A percentile compares a stretch with the other conserved stretches of the same genome.
These are phyloP conservation scores for Stenolophus ochropezus DNA, from an alignment of 2,888 invertebrate species.

Conservation along the genomic window DNA sequence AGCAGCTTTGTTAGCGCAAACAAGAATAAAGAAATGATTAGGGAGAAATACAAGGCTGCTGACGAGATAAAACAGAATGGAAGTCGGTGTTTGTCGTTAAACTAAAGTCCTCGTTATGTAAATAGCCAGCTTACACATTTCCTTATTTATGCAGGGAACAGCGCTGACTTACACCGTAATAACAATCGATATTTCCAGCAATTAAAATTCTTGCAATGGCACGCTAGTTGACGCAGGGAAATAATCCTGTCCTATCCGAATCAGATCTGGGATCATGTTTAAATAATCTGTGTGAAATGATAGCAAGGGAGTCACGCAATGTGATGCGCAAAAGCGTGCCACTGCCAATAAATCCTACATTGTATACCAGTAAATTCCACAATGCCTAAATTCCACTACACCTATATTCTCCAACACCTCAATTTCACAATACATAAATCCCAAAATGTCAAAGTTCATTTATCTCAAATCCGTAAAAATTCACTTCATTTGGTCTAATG, in stretches of 20 bases:
- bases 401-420: too few relatives aligned
- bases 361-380: too few relatives aligned
- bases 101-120: slow-evolving; percentile 33
- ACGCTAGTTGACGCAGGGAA: slow-evolving; percentile 20
- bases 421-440: too few relatives aligned
- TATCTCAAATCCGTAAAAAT: too few relatives aligned
- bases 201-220: slow-evolving; percentile 22
- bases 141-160: slow-evolving; percentile 14
- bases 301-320: slow-evolving; percentile 47
- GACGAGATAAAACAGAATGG: neutral
- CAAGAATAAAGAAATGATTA: neutral
- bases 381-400: too few relatives aligned
- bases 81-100: slow-evolving; percentile 7
- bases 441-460: too few relatives aligned
- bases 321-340: neutral
- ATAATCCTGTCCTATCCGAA: slow-evolving; percentile 25
- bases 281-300: slow-evolving; percentile 46
- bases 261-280: slow-evolving; percentile 44
- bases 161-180: slow-evolving; percentile 20
- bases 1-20: too few relatives aligned
- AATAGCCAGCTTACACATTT: slow-evolving; percentile 4
- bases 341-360: too few relatives aligned
- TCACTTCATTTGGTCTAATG: too few relatives aligned
- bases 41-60: neutral
- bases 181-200: slow-evolving; percentile 25